phyloP scores from a whole-genome alignment of 2,113 vertebrate species.

The Hepsetus odoe region DNA sequence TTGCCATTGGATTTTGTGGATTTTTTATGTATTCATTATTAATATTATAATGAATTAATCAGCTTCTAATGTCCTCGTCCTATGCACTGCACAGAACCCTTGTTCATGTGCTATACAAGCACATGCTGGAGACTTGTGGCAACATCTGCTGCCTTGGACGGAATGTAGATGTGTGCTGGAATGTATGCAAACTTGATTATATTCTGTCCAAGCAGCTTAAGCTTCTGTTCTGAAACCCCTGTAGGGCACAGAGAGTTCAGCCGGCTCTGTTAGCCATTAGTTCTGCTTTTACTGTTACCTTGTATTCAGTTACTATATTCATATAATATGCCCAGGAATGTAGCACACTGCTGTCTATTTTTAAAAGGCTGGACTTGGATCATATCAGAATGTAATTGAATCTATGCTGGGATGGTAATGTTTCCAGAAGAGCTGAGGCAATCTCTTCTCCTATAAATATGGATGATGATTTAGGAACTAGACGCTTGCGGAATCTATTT shows the following conservation, averaged over 20 bases:
- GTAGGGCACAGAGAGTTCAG: conserved; percentile 7
- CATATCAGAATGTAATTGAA: conserved; percentile 36
- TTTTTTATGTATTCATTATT: no score
- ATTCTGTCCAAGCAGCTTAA: conserved; percentile 14
- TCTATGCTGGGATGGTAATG: conserved; percentile 32
- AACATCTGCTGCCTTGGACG: conserved; percentile 35
- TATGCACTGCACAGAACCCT: neutral
- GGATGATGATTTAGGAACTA: conserved; percentile 44
- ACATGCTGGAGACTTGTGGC: conserved; percentile 5
- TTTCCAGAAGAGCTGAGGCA: conserved; percentile 45
- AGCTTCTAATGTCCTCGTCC: neutral
- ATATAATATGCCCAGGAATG: conserved; percentile 32
- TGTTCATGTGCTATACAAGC: neutral
- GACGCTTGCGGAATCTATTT: conserved; percentile 20
- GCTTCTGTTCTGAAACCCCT: neutral
- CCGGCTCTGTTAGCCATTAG: neutral
- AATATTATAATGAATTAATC: no score
- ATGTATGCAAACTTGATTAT: conserved; percentile 34
- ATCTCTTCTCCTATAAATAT: conserved; percentile 43
- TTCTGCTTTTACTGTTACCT: conserved; percentile 2
- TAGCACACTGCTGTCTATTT: conserved; percentile 50
- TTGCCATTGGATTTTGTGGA: no score
- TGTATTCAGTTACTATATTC: conserved; percentile 33
- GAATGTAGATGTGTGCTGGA: conserved; percentile 25
- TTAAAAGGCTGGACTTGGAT: conserved; percentile 37